Base-by-base conservation (phyloP, 2,113 vertebrate species). In the Apodemus sylvaticus region DNA sequence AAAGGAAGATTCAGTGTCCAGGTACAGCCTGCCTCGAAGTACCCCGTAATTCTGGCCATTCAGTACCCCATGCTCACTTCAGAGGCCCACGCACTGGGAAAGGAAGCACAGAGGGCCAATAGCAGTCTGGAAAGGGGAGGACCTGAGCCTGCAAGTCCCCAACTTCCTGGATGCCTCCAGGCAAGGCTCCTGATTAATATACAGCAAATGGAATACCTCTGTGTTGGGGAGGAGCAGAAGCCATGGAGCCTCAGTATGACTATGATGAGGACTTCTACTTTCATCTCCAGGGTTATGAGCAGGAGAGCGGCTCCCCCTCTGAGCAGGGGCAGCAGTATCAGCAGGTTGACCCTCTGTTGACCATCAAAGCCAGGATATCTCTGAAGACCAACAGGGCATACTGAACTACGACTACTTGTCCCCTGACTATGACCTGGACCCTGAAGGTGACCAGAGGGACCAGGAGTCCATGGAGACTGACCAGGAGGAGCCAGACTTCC, bases 331-430 rank as follows among this genome's bases (percentile, higher is more conserved):
- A 22, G 34, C 19, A 20, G 31, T 2, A 0, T 9, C 31, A 58
- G 10, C 0, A 0, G 19, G 34, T 6, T 19, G 34, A 12, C n/a
- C n/a, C n/a, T n/a, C n/a, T n/a, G n/a, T n/a, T n/a, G 78, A 36
- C 4, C 8, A 13, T 22, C 78, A 10, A 55, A n/a, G 34, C 19
- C 31, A 22, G 6, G 29, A 11, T 1, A 17, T 22, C 31, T 55
- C 17, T 36, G 17, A 36, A 19, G 55, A n/a, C 14, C 3, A n/a
- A 19, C 51, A 5, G 7, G 78, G 17, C 31, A n/a, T n/a, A n/a
- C n/a, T n/a, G n/a, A n/a, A n/a, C n/a, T n/a, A n/a, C n/a, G 8
- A 36, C 7, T 0, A 36, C 45, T 5, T 48, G 77, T 8, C 3
- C 17, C 26, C 76, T 53, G 51, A 20, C 0, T 14, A 48, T 0